phyloP scores from a whole-genome alignment of 2,888 invertebrate genomes.

The Adelognathus sp. region DNA sequence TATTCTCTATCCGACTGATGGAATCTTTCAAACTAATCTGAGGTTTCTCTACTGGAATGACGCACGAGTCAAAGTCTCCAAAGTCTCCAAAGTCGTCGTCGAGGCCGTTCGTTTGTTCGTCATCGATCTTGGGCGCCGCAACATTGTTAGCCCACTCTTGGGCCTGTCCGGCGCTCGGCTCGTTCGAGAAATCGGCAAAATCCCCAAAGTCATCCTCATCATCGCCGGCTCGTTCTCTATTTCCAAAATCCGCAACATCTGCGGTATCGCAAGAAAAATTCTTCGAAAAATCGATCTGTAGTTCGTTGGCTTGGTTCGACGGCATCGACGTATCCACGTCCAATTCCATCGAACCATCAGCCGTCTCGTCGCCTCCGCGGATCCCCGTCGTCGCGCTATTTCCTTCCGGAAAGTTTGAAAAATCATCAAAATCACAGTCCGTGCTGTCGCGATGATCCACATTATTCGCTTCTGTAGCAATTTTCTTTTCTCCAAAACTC shows the following conservation, averaged over 20 bases:
- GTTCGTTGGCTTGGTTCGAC: slow-evolving; percentile 40
- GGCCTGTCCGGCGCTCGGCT: slow-evolving; percentile 43
- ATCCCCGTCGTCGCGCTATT: slow-evolving; percentile 8
- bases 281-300: slow-evolving; percentile 47
- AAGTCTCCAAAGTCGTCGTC: slow-evolving; percentile 81
- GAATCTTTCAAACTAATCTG: slow-evolving; percentile 73
- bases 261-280: neutral
- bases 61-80: slow-evolving; percentile 82
- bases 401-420: slow-evolving; percentile 44
- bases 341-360: slow-evolving; percentile 8
- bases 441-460: slow-evolving; percentile 17
- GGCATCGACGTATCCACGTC: slow-evolving; percentile 62
- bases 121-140: slow-evolving; percentile 60
- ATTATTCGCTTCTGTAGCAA: slow-evolving; percentile 7
- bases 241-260: neutral
- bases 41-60: slow-evolving; percentile 65
- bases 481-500: neutral
- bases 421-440: slow-evolving; percentile 62
- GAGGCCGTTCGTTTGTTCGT: slow-evolving; percentile 26
- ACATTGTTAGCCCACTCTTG: slow-evolving; percentile 63
- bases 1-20: slow-evolving; percentile 76
- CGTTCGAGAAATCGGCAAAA: slow-evolving; percentile 78
- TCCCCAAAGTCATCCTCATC: slow-evolving; percentile 80
- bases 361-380: neutral
- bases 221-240: too few relatives aligned